Evolutionary conservation across 2,113 vertebrate genomes (phyloP).

Genomic region (Cephalopterus ornatus): DNA sequence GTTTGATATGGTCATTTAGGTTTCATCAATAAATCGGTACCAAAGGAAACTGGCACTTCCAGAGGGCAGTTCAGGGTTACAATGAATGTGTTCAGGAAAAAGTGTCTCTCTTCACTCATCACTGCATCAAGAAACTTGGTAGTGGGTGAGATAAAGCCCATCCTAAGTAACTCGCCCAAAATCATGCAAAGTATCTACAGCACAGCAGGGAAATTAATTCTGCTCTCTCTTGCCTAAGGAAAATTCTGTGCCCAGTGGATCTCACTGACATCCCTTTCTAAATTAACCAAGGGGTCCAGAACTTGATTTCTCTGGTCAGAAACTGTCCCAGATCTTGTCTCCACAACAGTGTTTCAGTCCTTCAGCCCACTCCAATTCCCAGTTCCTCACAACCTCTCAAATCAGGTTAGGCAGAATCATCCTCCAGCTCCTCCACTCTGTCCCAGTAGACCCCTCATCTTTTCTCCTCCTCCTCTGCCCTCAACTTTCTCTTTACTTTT

Average conservation of each 20-base stretch:
- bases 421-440: background rate
- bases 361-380: background rate
- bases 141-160: background rate
- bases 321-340: background rate
- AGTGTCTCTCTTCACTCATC: background rate
- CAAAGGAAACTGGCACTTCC: background rate
- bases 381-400: background rate
- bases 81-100: background rate
- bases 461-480: background rate
- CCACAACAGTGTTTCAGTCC: background rate
- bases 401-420: background rate
- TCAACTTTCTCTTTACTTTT: background rate
- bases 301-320: background rate
- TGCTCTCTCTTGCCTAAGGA: background rate
- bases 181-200: background rate
- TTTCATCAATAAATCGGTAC: background rate
- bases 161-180: background rate
- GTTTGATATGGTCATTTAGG: background rate
- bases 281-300: background rate
- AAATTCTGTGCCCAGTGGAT: background rate
- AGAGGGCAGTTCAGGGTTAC: background rate
- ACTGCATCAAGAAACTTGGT: background rate
- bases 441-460: background rate
- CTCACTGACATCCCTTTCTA: background rate
- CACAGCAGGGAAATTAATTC: background rate